phyloP scores from a whole-genome alignment of 2,888 invertebrate genomes.

The Drosophila ustulata region DNA sequence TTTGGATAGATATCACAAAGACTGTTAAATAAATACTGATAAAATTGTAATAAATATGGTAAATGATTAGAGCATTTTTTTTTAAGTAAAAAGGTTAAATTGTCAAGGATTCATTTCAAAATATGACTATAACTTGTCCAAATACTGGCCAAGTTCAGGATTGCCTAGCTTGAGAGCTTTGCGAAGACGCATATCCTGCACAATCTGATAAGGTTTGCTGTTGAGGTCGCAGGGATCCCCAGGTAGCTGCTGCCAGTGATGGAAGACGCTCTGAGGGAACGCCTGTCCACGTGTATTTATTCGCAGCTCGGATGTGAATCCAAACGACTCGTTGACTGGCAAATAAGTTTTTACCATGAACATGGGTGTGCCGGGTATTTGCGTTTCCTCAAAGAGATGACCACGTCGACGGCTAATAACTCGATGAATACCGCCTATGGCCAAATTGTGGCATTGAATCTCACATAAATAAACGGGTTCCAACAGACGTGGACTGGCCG shows the following conservation, averaged over 20 bases:
- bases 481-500: conserved; percentile 97
- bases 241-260: conserved; percentile 99
- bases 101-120: no score
- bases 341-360: conserved; percentile 99
- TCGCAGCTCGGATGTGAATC: conserved; percentile 99
- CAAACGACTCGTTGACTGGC: conserved; percentile 99
- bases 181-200: conserved; percentile 98
- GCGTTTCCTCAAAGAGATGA: conserved; percentile 98
- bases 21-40: conserved; percentile 3
- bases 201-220: conserved; percentile 91
- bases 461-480: conserved; percentile 99
- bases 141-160: conserved; percentile 96
- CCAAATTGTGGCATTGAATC: conserved; percentile 98
- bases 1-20: conserved; percentile 5
- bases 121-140: conserved; percentile 96
- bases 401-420: conserved; percentile 98
- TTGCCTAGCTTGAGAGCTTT: conserved; percentile 99
- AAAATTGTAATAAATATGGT: not conserved
- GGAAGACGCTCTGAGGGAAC: conserved; percentile 99
- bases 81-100: no score
- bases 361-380: conserved; percentile 98
- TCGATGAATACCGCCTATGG: conserved; percentile 99
- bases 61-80: no score
- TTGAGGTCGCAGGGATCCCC: conserved; percentile 95
- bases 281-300: conserved; percentile 99